Conservation (phyloP, 1,140 invertebrate species). For the Temnothorax longispinosus region DNA sequence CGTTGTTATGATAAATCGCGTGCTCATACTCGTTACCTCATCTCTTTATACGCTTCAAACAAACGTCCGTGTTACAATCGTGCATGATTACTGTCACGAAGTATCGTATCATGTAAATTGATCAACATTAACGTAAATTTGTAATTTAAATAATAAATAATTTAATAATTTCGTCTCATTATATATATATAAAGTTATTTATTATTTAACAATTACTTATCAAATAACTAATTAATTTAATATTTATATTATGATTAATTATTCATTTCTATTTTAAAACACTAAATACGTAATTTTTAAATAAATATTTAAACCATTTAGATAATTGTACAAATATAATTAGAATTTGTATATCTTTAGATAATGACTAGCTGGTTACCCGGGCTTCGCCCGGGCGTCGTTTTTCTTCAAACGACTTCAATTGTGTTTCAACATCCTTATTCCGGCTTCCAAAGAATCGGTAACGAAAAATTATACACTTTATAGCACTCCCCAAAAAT, state of each 20-base stretch:
- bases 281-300: neutral
- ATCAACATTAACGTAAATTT: neutral
- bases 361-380: neutral
- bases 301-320: no score
- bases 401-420: no score
- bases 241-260: neutral
- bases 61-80: conserved; percentile 1
- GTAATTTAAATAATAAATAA: neutral
- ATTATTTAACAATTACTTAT: neutral
- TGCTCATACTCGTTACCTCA: neutral
- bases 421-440: no score
- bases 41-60: conserved; percentile 29
- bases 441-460: no score
- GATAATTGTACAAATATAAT: no score
- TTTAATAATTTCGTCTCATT: neutral
- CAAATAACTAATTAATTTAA: neutral
- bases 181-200: neutral
- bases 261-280: neutral
- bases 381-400: no score
- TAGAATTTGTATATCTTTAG: neutral
- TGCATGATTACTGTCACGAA: conserved; percentile 18
- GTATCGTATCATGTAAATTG: neutral
- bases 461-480: no score
- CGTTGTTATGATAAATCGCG: conserved; percentile 32
- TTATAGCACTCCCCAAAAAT: no score